These are phyloP conservation scores for Andrena dorsata DNA, from an alignment of 2,888 invertebrate species.

Conservation along the genomic window DNA sequence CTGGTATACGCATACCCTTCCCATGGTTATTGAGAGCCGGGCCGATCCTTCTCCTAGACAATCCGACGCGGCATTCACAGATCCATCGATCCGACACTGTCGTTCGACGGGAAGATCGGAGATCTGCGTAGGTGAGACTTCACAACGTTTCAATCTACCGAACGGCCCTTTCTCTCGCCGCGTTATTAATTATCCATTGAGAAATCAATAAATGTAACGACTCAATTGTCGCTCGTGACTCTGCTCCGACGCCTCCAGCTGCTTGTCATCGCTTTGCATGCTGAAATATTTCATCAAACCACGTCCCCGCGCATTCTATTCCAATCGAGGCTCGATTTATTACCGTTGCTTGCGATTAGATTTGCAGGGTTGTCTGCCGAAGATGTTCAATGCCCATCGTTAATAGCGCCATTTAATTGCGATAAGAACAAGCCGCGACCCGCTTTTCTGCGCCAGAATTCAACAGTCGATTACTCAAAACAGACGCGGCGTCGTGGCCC, in stretches of 20 bases:
- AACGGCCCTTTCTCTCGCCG: constrained; percentile 49
- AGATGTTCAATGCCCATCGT: no score
- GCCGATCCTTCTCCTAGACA: constrained; percentile 67
- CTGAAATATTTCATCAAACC: constrained; percentile 12
- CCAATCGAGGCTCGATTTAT: background rate
- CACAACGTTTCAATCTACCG: constrained; percentile 71
- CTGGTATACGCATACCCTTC: constrained; percentile 42
- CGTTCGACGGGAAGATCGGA: constrained; percentile 51
- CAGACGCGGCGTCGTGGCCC: no score
- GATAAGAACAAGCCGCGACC: no score
- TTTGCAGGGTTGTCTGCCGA: no score
- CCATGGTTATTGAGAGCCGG: constrained; percentile 62
- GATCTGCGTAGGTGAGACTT: constrained; percentile 61
- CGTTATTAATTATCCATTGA: constrained; percentile 79
- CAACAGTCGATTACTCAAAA: no score
- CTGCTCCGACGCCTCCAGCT: background rate
- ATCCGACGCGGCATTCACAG: constrained; percentile 73
- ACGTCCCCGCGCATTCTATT: background rate
- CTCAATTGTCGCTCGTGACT: constrained; percentile 49
- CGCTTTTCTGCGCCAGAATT: no score
- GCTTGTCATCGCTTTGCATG: constrained; percentile 31
- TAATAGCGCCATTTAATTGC: no score
- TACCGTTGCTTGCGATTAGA: background rate
- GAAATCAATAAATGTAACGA: constrained; percentile 57
- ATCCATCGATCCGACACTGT: constrained; percentile 73